Percentiles rank a stretch among this genome's conserved stretches.
Evolutionary conservation across 2,113 vertebrate species (phyloP).

Genomic region (Abramis brama): DNA sequence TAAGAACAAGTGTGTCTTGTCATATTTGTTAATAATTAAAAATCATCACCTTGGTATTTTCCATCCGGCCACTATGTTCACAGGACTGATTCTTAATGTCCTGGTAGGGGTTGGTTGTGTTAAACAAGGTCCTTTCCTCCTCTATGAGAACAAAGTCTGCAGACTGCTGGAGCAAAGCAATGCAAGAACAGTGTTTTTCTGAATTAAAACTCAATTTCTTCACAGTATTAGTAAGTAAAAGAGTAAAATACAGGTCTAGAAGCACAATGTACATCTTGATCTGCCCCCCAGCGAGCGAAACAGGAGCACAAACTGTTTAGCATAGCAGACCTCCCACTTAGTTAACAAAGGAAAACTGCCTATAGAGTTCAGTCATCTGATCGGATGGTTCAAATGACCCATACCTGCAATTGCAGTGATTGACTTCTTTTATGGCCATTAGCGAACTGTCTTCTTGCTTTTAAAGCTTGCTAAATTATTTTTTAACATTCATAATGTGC

Average conservation of each 20-base stretch:
- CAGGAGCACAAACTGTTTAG: slow-evolving; percentile 22
- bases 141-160: slow-evolving; percentile 46
- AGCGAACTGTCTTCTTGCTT: background rate
- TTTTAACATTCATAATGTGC: background rate
- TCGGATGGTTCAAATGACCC: slow-evolving; percentile 40
- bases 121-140: slow-evolving; percentile 49
- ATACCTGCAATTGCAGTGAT: slow-evolving; percentile 42
- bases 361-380: slow-evolving; percentile 36
- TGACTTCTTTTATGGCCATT: slow-evolving; percentile 19
- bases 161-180: slow-evolving; percentile 22
- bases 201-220: background rate
- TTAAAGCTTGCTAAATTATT: slow-evolving; percentile 16
- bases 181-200: background rate
- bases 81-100: slow-evolving; percentile 9
- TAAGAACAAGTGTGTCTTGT: slow-evolving; percentile 9
- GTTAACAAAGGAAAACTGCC: slow-evolving; percentile 24
- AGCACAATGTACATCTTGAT: background rate
- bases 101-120: slow-evolving; percentile 11
- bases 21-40: background rate
- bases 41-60: slow-evolving; percentile 73
- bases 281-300: slow-evolving; percentile 4
- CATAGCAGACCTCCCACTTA: slow-evolving; percentile 31
- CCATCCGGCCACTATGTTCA: slow-evolving; percentile 63
- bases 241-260: background rate
- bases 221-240: background rate